These are phyloP conservation scores for Cavia porcellus DNA, from an alignment of 2,113 vertebrate species.

Conservation along the genomic window DNA sequence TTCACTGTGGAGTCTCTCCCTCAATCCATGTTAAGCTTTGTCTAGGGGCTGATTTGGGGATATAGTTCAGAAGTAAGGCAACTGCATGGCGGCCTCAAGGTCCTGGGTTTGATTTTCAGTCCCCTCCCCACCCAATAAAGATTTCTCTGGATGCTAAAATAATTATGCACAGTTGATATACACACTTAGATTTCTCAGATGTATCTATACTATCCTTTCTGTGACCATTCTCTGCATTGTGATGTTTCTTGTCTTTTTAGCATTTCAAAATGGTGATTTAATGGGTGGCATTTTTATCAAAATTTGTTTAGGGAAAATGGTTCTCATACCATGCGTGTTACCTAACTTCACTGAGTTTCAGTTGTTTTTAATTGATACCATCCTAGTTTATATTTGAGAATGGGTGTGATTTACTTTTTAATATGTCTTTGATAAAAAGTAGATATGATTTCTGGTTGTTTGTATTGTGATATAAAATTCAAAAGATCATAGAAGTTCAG, in stretches of 20 bases:
- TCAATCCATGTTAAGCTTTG: conserved; percentile 3
- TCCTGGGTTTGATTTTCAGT: no score
- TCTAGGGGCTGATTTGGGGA: background rate
- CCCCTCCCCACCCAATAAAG: no score
- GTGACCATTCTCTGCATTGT: conserved; percentile 53
- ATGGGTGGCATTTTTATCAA: background rate
- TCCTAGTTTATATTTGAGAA: conserved; percentile 49
- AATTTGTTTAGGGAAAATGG: conserved; percentile 46
- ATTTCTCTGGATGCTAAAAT: conserved; percentile 24
- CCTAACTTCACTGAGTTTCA: conserved; percentile 28
- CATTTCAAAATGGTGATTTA: conserved; percentile 61
- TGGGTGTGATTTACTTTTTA: conserved; percentile 23
- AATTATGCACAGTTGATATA: conserved; percentile 41
- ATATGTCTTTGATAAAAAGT: conserved; percentile 48
- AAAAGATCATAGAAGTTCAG: conserved; percentile 43
- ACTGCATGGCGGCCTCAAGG: no score
- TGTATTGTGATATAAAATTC: background rate
- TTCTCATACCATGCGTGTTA: background rate
- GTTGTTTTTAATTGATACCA: conserved; percentile 31
- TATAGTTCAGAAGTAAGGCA: no score
- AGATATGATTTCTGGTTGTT: conserved; percentile 55
- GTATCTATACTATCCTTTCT: conserved; percentile 24
- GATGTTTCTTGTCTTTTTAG: conserved; percentile 49
- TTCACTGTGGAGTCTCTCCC: background rate
- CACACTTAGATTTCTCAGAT: conserved; percentile 38